Base-by-base conservation (phyloP, 2,888 invertebrate genomes). In the Stegophylla sp. region DNA sequence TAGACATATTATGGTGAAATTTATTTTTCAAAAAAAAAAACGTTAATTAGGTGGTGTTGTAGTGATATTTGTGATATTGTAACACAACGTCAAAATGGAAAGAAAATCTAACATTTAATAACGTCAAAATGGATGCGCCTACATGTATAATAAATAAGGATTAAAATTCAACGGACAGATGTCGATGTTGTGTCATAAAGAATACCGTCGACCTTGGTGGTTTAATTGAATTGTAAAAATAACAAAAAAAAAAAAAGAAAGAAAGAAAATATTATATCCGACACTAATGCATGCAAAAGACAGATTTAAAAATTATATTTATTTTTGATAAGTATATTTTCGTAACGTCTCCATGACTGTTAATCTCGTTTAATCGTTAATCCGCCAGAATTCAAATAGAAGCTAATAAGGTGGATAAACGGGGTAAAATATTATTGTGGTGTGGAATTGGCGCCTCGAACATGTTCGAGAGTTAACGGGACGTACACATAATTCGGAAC, bases 211-310 rank as follows among this genome's bases (percentile, higher is more conserved):
- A 51, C 17, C 64, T 41, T 51, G 12, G 34, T n/a, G 28, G 12
- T 51, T 64, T 41, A 23, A 51, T 64, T 64, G 26, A 64, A 51
- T 23, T 41, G 23, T 64, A 13, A n/a, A 75, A 75, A 64, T 13
- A 4, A 48, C 26, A 34, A 51, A 26, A 26, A 67, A 64, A 48
- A 48, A n/a, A 45, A 69, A 26, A n/a, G n/a, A n/a, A n/a, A n/a
- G n/a, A n/a, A n/a, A n/a, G n/a, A n/a, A n/a, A n/a, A n/a, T n/a
- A n/a, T n/a, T n/a, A n/a, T n/a, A n/a, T n/a, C n/a, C n/a, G 34
- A 9, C 34, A 28, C 26, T 26, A 17, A 26, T 12, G 45, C 64
- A 12, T 28, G 28, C 20, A 12, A 51, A 34, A 56, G 69, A 69
- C 77, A 12, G 41, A 61, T 61, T 69, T 77, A 28, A 12, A 48